Base-by-base conservation (phyloP, 2,797 vertebrate genomes). In the Semotilus atromaculatus region DNA sequence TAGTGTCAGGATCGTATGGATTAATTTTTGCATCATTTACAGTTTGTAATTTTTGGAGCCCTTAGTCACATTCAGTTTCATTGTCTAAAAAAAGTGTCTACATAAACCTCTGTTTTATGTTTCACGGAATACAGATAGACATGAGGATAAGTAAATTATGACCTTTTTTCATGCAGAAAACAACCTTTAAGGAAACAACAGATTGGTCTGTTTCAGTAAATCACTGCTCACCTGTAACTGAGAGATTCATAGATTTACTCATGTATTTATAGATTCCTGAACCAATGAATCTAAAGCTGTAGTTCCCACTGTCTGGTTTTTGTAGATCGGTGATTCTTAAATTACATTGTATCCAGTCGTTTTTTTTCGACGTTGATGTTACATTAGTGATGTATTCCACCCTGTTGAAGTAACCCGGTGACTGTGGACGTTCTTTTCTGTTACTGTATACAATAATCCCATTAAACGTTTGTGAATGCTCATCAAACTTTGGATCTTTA, bases 401-500 rank as follows among this genome's bases (percentile, higher is more conserved):
- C 90, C 92, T 92, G 4, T 7, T 0, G 53, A 0, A 62, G 86
- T 90, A 92, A 23, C 55, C 62, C 29, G 62, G 0, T 71, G 16
- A 76, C 51, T 88, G 84, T 1, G 31, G 4, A 2, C 1, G 74
- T 0, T 0, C 0, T 1, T 0, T 0, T 10, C 9, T 0, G 40
- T 68, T 78, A 84, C 91, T 93, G 84, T 88, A 89, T 84, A 94
- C 53, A 21, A 90, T 43, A 1, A 78, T 90, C 64, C 83, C 93
- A 0, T 0, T 1, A 76, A 0, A 92, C 5, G 0, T 0, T 0
- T 0, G 1, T 0, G 0, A 0, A 0, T 0, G 0, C 0, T 0
- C 0, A n/a, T 0, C 0, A 60, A 36, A 94, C 0, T 0, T 0
- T 43, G 73, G 0, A 83, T 94, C 31, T 70, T 94, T 94, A n/a